phyloP scores from a whole-genome alignment of 2,113 vertebrate species.

The Neotoma lepida region DNA sequence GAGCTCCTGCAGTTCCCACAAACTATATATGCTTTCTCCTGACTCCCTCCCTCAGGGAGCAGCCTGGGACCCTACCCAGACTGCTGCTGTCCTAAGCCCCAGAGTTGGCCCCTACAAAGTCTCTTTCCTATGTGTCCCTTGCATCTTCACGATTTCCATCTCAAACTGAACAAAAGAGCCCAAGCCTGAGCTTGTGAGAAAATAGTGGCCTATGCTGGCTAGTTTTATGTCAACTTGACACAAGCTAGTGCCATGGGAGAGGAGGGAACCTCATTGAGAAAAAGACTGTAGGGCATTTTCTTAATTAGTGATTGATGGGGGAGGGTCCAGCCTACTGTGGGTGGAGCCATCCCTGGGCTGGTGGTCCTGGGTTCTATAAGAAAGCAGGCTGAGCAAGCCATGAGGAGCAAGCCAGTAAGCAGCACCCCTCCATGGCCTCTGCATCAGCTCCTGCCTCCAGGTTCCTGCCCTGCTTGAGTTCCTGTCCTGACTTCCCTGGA shows the following conservation, averaged over 20 bases:
- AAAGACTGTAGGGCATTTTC: not conserved
- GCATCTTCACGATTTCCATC: not conserved
- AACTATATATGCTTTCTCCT: not conserved
- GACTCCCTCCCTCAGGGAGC: not conserved
- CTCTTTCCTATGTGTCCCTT: not conserved
- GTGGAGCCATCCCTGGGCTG: not conserved
- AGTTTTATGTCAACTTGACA: not conserved
- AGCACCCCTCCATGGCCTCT: not conserved
- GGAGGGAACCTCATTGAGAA: not conserved
- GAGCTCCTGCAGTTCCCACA: too few relatives aligned
- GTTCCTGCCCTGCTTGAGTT: not conserved
- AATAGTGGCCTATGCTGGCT: not conserved
- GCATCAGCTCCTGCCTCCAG: not conserved
- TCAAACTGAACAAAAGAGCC: not conserved
- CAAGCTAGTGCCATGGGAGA: not conserved
- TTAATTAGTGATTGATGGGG: not conserved
- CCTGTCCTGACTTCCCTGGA: not conserved
- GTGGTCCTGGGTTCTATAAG: not conserved
- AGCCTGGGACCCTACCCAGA: not conserved
- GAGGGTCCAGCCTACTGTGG: not conserved
- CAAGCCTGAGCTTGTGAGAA: not conserved
- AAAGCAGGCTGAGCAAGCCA: not conserved
- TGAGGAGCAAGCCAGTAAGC: not conserved
- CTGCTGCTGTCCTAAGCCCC: not conserved
- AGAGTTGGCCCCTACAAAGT: not conserved